A percentile compares a stretch with the other conserved stretches of the same genome.
phyloP scores from a whole-genome alignment of 2,113 vertebrate genomes.

The Glaucomys volans region DNA sequence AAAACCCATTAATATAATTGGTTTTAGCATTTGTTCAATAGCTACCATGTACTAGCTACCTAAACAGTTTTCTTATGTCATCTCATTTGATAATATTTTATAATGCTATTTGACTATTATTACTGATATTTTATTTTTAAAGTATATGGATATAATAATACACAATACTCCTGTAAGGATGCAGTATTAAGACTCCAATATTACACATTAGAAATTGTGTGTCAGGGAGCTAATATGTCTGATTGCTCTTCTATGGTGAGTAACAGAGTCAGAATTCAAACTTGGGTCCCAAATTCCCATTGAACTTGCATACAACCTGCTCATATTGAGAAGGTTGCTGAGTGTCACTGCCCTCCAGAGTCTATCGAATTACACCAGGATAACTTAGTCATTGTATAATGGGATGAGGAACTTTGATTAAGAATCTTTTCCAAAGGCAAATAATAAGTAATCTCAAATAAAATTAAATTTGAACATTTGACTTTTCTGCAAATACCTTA shows the following conservation, averaged over 20 bases:
- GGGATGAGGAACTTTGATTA: not conserved
- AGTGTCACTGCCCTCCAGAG: not conserved
- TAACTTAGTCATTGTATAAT: not conserved
- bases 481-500: not conserved
- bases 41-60: not conserved
- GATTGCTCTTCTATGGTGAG: not conserved
- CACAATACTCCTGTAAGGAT: not conserved
- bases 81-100: not conserved
- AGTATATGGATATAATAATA: not conserved
- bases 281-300: not conserved
- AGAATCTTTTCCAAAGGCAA: not conserved
- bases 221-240: not conserved
- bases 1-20: not conserved
- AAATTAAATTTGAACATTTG: not conserved
- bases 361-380: not conserved
- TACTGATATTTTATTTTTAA: not conserved
- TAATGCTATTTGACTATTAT: not conserved
- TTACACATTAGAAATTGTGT: not conserved
- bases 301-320: not conserved
- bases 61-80: not conserved
- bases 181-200: not conserved
- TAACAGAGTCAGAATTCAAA: not conserved
- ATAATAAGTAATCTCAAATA: constrained; percentile 6
- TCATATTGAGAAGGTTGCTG: not conserved
- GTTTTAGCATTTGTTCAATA: not conserved